Percentiles rank a stretch among this genome's conserved stretches.
phyloP scores from a whole-genome alignment of 2,797 vertebrate genomes.

The Rallus crepitans region DNA sequence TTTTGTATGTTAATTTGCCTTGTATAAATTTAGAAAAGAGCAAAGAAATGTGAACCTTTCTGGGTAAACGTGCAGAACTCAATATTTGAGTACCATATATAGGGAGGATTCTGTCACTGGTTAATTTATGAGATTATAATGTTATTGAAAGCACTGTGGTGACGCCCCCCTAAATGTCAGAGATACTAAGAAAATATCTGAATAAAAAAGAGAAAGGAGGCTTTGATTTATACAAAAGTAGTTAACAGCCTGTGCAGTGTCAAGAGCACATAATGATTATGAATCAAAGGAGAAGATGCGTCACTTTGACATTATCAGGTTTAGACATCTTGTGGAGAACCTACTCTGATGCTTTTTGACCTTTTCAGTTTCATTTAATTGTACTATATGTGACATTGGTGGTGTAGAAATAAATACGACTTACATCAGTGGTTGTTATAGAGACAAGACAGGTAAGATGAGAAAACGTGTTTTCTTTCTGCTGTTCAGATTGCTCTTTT shows the following conservation, averaged over 20 bases:
- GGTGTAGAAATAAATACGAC: slow-evolving; percentile 63
- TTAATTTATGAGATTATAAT: background rate
- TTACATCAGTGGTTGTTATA: slow-evolving; percentile 77
- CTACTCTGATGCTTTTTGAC: slow-evolving; percentile 73
- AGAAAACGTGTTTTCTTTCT: slow-evolving; percentile 60
- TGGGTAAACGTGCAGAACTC: background rate
- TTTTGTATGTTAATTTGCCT: background rate
- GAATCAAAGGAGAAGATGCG: slow-evolving; percentile 70
- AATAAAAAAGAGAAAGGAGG: slow-evolving; percentile 7
- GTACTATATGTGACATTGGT: slow-evolving; percentile 64
- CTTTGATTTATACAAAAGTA: slow-evolving; percentile 39
- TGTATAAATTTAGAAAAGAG: background rate
- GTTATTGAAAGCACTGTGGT: background rate
- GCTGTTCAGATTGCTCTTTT: slow-evolving; percentile 33
- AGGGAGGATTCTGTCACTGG: background rate
- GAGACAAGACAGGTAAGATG: slow-evolving; percentile 64
- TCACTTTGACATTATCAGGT: slow-evolving; percentile 75
- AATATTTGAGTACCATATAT: background rate
- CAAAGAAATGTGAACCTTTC: background rate
- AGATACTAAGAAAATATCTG: slow-evolving; percentile 38
- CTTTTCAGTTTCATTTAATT: slow-evolving; percentile 78
- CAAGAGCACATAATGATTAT: slow-evolving; percentile 62
- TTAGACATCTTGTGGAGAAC: slow-evolving; percentile 60
- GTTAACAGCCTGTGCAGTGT: slow-evolving; percentile 42
- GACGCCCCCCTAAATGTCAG: background rate